These are phyloP conservation scores for Helogale parvula DNA, from an alignment of 2,113 vertebrate genomes.

Conservation along the genomic window DNA sequence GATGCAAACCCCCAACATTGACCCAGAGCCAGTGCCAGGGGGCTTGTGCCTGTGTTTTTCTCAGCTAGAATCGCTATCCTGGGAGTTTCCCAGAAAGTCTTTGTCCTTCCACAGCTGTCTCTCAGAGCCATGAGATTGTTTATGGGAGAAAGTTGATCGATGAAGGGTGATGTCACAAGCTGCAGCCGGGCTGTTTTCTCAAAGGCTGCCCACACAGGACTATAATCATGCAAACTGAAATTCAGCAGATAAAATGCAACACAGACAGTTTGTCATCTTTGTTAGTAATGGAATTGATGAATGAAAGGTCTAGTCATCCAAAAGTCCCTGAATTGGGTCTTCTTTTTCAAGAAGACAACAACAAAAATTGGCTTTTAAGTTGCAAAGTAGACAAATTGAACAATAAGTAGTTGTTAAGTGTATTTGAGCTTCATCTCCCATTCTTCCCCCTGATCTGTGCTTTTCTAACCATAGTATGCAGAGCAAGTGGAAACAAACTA, in stretches of 20 bases:
- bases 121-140: constrained; percentile 22
- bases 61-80: constrained; percentile 21
- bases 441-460: not conserved
- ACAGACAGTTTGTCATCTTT: not conserved
- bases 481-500: not conserved
- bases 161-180: constrained; percentile 49
- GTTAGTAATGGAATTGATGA: not conserved
- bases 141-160: constrained; percentile 51
- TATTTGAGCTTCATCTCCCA: not conserved
- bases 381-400: not conserved
- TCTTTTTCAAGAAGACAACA: not conserved
- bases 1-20: not conserved
- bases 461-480: not conserved
- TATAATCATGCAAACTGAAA: not conserved
- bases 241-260: constrained; percentile 3
- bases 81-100: constrained; percentile 69
- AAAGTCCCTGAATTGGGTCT: not conserved
- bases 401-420: not conserved
- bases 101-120: constrained; percentile 3
- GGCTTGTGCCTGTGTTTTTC: constrained; percentile 47
- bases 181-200: constrained; percentile 12
- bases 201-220: not conserved
- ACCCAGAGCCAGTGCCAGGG: constrained; percentile 25
- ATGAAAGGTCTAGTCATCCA: constrained; percentile 8
- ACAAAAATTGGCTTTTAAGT: not conserved